Base-by-base conservation (phyloP, 2,113 vertebrate genomes). In the Bos indicus region DNA sequence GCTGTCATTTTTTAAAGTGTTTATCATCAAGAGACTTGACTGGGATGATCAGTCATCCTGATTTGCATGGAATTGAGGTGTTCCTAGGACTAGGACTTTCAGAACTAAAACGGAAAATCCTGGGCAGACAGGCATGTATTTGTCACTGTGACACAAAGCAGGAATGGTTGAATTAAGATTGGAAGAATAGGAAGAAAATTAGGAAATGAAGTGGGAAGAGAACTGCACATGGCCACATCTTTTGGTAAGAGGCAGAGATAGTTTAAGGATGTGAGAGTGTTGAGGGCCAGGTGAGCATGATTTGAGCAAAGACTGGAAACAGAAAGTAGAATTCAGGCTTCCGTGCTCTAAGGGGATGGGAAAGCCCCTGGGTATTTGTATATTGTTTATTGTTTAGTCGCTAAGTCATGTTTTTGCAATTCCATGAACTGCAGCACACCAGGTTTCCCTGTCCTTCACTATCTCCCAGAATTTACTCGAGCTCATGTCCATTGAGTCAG, bases 151-250 rank as follows among this genome's bases (percentile, higher is more conserved):
- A 90, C 28, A 4, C 57, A 84, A n/a, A 48, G 46, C 11, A 93
- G 51, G 26, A 82, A 36, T 15, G 30, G 23, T 84, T 83, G 36
- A 77, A 59, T 94, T 94, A 59, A 74, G 46, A 90, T 80, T 78
- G 80, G 23, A 74, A 89, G 62, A 62, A 3, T 26, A 16, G 23
- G 54, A 59, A 60, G 51, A n/a, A 81, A 80, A 56, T 51, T 7
- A 40, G 43, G 12, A 36, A 36, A 33, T 25, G 25, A 46, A 14
- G 5, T 28, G 26, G 12, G 23, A 17, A 90, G 19, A 57, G 17
- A 51, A 48, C 0, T 7, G 1, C 23, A 48, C 1, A 25, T 6
- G 3, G 1, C 5, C 14, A 59, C 10, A 28, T 0, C 2, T 40
- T 48, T 2, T 30, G 7, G 16, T 7, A 40, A 83, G 40, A 89